Evolutionary conservation across 1,140 invertebrate species (phyloP), one percentile per base, ranked within the genome.

Genomic region (Myzus persicae): DNA sequence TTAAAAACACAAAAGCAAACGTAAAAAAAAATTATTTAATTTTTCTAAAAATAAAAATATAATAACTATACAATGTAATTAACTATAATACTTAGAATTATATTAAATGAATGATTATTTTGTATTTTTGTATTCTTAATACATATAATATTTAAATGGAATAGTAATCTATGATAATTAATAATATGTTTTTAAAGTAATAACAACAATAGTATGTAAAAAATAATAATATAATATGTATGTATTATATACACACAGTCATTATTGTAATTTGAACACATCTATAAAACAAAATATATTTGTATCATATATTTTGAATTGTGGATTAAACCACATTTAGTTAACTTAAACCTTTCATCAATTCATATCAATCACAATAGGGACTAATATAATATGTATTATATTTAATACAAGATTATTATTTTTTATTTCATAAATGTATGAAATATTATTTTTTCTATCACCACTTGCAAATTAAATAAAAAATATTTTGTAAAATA

Each of bases 291-390:
- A 90, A 90, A 42, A 67, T 67, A 67, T 90, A 90, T 42, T 42
- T 67, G 20, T 38, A 38, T 40, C n/a, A 67, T 90, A 90, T 67
- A 90, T 90, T 67, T 90, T 67, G 26, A 44, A 67, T 90, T 59
- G 89, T 67, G 89, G 89, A 67, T n/a, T 22, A 90, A 67, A 59
- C 89, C 89, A 90, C 89, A 38, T 90, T 90, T 90, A 90, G 89
- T 90, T 90, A 90, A 90, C 89, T 67, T 90, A 59, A 90, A 90
- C 89, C 89, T 90, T 90, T 90, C 3, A 42, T 67, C 18, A 18
- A 59, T 90, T 90, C 31, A 76, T 90, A 90, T 90, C 88, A 67
- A 67, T 42, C 89, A 76, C 59, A 90, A 67, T 67, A 67, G 51
- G 89, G 51, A 90, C 54, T 67, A 90, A 59, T 42, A 67, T 42